These are phyloP conservation scores for Galaxea fascicularis DNA, from an alignment of 92 coral and sea anemone genomes.

Conservation along the genomic window DNA sequence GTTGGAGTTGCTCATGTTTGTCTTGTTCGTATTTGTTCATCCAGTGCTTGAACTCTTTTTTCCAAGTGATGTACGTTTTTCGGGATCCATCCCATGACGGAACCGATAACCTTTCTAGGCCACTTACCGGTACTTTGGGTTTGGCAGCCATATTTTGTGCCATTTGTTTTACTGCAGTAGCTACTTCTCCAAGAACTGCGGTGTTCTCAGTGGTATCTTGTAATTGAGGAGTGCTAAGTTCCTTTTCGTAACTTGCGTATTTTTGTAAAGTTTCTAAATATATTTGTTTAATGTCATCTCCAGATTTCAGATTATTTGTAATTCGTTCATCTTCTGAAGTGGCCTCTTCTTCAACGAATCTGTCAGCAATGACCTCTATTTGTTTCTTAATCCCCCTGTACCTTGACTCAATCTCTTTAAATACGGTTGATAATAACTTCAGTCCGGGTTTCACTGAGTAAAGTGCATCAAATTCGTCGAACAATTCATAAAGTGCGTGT, in stretches of 20 bases:
- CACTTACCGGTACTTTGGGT: too few species aligned
- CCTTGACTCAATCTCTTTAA: slow-evolving; percentile 37
- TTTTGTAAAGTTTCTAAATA: slow-evolving; percentile 17
- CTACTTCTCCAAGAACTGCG: slow-evolving; percentile 47
- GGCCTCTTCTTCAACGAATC: slow-evolving; percentile 25
- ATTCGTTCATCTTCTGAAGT: too few species aligned
- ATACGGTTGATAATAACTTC: slow-evolving; percentile 19
- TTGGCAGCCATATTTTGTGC: slow-evolving; percentile 52
- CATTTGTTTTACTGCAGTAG: slow-evolving; percentile 53
- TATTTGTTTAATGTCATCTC: slow-evolving; percentile 39
- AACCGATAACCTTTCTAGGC: slow-evolving; percentile 60
- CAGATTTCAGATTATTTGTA: too few species aligned
- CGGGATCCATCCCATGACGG: slow-evolving; percentile 77
- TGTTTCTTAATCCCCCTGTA: slow-evolving; percentile 9
- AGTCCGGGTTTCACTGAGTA: slow-evolving; percentile 23
- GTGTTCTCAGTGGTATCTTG: slow-evolving; percentile 41
- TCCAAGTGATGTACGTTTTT: slow-evolving; percentile 65
- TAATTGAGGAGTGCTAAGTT: neutral
- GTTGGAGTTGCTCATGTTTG: slow-evolving; percentile 71
- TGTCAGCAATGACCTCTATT: slow-evolving; percentile 26
- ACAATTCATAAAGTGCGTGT: slow-evolving; percentile 15
- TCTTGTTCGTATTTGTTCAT: slow-evolving; percentile 75
- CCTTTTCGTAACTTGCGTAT: slow-evolving; percentile 46
- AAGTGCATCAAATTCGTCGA: slow-evolving; percentile 27
- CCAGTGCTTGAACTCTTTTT: slow-evolving; percentile 68